Evolutionary conservation across 2,797 vertebrate genomes (phyloP).

Genomic region (Pelodytes ibericus): DNA sequence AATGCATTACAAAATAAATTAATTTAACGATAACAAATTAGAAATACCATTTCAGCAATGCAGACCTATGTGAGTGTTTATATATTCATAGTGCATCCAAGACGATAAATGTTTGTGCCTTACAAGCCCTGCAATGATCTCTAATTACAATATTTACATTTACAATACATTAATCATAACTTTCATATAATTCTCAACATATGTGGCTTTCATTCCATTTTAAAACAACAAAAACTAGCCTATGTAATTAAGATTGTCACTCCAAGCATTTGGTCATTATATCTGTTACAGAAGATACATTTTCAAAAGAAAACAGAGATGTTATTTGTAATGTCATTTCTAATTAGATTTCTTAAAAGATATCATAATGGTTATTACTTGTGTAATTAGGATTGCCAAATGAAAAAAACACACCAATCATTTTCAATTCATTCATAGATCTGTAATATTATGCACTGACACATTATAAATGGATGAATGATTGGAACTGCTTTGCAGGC

Average conservation of each 20-base stretch:
- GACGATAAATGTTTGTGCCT: conserved; percentile 12
- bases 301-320: conserved; percentile 4
- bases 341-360: conserved; percentile 25
- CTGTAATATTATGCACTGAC: not conserved
- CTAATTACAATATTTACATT: conserved; percentile 32
- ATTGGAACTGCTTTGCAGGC: too few relatives aligned
- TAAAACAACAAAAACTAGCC: not conserved
- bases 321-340: conserved; percentile 5
- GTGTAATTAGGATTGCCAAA: conserved; percentile 13
- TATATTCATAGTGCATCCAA: not conserved
- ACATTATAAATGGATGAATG: not conserved
- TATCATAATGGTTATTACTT: conserved; percentile 6
- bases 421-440: conserved; percentile 17
- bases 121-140: conserved; percentile 2
- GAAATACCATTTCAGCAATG: too few relatives aligned
- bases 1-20: too few relatives aligned
- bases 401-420: not conserved
- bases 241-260: conserved; percentile 29
- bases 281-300: conserved; percentile 3
- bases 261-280: conserved; percentile 32
- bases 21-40: too few relatives aligned
- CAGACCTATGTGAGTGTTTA: too few relatives aligned
- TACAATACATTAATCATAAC: conserved; percentile 24
- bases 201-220: conserved; percentile 19
- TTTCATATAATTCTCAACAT: not conserved